phyloP scores from a whole-genome alignment of 2,888 invertebrate genomes.

The Dolichomitus sp. region DNA sequence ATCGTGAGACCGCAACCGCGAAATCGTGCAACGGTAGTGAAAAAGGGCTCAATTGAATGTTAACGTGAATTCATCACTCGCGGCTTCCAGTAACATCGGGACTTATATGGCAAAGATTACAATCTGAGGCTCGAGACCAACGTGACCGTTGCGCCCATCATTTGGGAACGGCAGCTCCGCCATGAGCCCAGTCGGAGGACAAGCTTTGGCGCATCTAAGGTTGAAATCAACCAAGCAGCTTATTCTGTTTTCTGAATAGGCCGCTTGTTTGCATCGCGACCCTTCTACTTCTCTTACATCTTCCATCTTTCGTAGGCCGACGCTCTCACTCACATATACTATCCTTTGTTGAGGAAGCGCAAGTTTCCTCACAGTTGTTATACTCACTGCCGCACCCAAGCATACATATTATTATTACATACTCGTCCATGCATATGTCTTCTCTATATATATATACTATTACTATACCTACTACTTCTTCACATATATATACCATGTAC shows the following conservation, averaged over 20 bases:
- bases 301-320: constrained; percentile 75
- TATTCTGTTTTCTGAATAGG: constrained; percentile 84
- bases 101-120: constrained; percentile 29
- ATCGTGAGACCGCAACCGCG: constrained; percentile 71
- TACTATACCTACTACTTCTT: constrained; percentile 70
- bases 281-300: constrained; percentile 74
- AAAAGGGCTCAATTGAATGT: constrained; percentile 62
- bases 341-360: constrained; percentile 71
- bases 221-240: constrained; percentile 73
- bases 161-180: constrained; percentile 70
- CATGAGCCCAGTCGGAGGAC: constrained; percentile 78
- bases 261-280: constrained; percentile 74
- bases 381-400: constrained; percentile 85
- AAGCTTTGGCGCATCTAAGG: constrained; percentile 79
- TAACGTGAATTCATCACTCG: constrained; percentile 65
- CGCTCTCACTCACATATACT: constrained; percentile 74
- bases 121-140: constrained; percentile 54
- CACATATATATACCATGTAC: constrained; percentile 67
- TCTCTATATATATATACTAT: constrained; percentile 77
- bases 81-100: constrained; percentile 42
- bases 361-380: constrained; percentile 82
- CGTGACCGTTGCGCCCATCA: constrained; percentile 54
- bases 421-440: constrained; percentile 81
- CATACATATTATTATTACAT: constrained; percentile 84
- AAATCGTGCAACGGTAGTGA: constrained; percentile 54